phyloP scores from a whole-genome alignment of 2,113 vertebrate species.

The Parus major region DNA sequence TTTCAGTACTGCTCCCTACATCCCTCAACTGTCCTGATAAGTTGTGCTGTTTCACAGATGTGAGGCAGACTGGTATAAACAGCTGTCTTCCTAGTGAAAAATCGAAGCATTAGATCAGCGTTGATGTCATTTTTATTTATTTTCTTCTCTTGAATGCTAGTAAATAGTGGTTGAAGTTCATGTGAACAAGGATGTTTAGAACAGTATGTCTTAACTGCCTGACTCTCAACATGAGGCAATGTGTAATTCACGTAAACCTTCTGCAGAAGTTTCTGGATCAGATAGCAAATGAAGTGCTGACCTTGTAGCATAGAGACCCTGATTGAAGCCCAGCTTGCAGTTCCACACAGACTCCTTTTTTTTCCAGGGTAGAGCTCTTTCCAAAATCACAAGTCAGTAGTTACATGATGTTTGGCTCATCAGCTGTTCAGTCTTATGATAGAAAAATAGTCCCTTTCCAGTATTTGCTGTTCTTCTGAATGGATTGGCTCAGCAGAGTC shows the following conservation, averaged over 20 bases:
- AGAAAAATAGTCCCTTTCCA: neutral
- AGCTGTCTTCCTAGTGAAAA: neutral
- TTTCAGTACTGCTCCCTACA: neutral
- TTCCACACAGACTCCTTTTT: neutral
- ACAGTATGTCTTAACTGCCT: slow-evolving; percentile 7
- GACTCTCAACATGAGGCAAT: neutral
- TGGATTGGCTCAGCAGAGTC: neutral
- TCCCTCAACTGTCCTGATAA: neutral
- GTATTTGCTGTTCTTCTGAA: neutral
- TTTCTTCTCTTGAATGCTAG: neutral
- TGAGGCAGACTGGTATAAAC: neutral
- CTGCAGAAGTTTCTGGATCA: slow-evolving; percentile 1
- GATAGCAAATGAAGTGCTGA: neutral
- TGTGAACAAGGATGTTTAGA: slow-evolving; percentile 6
- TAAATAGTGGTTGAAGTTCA: slow-evolving; percentile 26
- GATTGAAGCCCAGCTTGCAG: neutral
- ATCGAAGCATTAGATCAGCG: neutral
- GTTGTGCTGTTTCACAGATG: neutral
- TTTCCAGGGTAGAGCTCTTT: neutral
- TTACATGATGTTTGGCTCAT: slow-evolving; percentile 4
- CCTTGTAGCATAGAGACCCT: neutral
- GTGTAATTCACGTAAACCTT: slow-evolving; percentile 22
- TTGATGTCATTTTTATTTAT: neutral
- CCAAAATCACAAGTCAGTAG: neutral
- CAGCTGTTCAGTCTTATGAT: neutral